These are phyloP conservation scores for Apotomis capreana DNA, from an alignment of 2,888 invertebrate species.

Conservation along the genomic window DNA sequence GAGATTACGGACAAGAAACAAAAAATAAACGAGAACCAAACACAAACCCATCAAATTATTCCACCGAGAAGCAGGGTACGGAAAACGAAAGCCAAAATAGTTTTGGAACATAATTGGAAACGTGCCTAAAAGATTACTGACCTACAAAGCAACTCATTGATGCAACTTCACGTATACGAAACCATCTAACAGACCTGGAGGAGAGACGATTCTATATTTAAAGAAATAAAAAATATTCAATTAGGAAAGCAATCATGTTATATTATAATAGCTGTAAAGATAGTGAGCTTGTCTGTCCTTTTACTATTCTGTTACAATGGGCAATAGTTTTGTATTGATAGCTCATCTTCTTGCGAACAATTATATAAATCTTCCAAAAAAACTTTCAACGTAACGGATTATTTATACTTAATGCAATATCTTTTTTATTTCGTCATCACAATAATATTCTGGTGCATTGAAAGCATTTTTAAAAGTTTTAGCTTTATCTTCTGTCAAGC, in stretches of 20 bases:
- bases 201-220: slow-evolving; percentile 58
- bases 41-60: slow-evolving; percentile 39
- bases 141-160: slow-evolving; percentile 79
- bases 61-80: slow-evolving; percentile 50
- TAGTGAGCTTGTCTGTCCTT: background rate
- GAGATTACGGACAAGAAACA: slow-evolving; percentile 16
- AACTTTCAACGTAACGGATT: background rate
- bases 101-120: slow-evolving; percentile 58
- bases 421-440: no score
- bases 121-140: slow-evolving; percentile 74
- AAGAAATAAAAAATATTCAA: slow-evolving; percentile 17
- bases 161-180: slow-evolving; percentile 77
- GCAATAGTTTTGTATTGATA: background rate
- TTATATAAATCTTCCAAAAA: background rate
- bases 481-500: no score
- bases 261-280: background rate
- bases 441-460: no score
- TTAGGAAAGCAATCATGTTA: background rate
- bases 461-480: background rate
- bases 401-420: no score
- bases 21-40: slow-evolving; percentile 28
- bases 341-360: background rate
- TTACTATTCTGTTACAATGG: background rate
- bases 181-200: slow-evolving; percentile 78
- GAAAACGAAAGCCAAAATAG: slow-evolving; percentile 53